Evolutionary conservation across 2,888 invertebrate species (phyloP).

Genomic region (Arrhopalites spinosus): DNA sequence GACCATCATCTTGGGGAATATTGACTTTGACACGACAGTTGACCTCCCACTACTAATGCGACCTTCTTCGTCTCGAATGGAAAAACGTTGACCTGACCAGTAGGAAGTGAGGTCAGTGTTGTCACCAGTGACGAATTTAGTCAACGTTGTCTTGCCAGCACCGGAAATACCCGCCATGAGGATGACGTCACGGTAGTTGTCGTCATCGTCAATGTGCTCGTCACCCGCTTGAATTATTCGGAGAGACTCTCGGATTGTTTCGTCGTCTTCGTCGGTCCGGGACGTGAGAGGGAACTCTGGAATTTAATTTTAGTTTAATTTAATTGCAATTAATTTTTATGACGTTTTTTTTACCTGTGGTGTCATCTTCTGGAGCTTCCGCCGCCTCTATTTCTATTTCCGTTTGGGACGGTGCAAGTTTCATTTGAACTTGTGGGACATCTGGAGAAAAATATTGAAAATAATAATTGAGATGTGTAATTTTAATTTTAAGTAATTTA

Average conservation of each 20-base stretch:
- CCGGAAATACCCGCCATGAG: constrained; percentile 15
- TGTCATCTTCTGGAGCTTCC: background rate
- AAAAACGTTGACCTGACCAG: background rate
- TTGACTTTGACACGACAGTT: constrained; percentile 20
- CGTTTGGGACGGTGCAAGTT: too few species aligned
- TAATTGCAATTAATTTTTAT: background rate
- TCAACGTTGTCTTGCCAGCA: constrained; percentile 2
- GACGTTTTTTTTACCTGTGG: background rate
- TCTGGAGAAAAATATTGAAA: too few species aligned
- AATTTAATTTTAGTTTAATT: background rate
- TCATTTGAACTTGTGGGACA: too few species aligned
- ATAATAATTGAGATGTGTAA: too few species aligned
- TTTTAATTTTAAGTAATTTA: too few species aligned
- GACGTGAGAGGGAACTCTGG: background rate
- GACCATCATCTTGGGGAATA: constrained; percentile 9
- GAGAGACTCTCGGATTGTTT: background rate
- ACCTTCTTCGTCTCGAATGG: constrained; percentile 6
- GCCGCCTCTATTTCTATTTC: background rate
- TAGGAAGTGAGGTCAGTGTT: background rate
- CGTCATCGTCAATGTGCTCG: background rate
- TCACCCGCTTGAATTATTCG: background rate
- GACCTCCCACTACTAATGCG: constrained; percentile 1
- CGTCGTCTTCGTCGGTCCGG: background rate
- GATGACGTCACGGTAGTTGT: background rate
- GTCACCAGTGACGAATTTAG: background rate